These are phyloP conservation scores for Prochilodus magdalenae DNA, from an alignment of 2,113 vertebrate species.

Conservation along the genomic window DNA sequence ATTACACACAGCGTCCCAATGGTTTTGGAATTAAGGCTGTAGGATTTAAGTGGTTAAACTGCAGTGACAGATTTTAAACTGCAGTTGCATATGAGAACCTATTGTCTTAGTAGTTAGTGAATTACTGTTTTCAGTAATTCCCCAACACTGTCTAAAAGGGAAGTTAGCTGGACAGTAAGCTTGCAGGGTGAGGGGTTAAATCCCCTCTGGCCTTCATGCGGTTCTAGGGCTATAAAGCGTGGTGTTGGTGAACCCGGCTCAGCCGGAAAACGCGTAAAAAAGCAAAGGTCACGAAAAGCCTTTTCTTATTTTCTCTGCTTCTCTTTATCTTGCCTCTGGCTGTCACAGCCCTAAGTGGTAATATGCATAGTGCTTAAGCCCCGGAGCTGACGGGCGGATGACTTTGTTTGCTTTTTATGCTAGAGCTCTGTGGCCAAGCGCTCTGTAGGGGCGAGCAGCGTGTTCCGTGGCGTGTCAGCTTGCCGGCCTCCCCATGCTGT, in stretches of 20 bases:
- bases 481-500: neutral
- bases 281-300: neutral
- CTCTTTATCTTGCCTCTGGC: neutral
- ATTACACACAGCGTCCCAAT: no score
- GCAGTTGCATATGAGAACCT: no score
- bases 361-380: neutral
- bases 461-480: neutral
- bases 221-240: neutral
- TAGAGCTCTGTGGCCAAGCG: neutral
- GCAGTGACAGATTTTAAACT: no score
- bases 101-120: no score
- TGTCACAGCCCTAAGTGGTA: constrained; percentile 6
- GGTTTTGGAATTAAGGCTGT: no score
- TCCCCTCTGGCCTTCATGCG: no score
- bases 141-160: no score
- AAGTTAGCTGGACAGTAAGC: no score
- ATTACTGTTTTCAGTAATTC: no score
- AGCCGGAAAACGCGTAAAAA: neutral
- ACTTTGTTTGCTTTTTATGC: neutral
- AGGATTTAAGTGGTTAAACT: no score
- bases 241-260: neutral
- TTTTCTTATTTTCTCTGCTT: neutral
- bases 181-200: no score
- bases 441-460: neutral
- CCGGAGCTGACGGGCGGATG: neutral